phyloP scores from a whole-genome alignment of 1,140 invertebrate genomes.

The Gryllus bimaculatus region DNA sequence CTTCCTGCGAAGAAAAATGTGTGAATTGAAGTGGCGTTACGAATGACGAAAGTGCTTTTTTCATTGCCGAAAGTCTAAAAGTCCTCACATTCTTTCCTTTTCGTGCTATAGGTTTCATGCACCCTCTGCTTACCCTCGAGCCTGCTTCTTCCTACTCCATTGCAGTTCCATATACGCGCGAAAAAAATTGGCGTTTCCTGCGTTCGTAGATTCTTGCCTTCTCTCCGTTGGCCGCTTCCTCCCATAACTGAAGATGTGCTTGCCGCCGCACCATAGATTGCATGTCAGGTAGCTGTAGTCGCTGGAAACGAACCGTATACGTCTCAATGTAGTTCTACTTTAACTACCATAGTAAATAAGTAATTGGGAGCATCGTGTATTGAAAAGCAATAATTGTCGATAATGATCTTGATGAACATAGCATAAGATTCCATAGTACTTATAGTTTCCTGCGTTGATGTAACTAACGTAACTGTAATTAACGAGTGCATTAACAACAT shows the following conservation, averaged over 20 bases:
- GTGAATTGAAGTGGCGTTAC: neutral
- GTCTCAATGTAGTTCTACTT: neutral
- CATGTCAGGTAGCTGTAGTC: neutral
- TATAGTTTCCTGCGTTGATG: neutral
- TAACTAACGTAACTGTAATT: neutral
- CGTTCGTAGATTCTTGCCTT: too few species aligned
- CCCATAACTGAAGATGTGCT: neutral
- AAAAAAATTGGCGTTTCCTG: too few species aligned
- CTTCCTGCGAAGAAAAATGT: neutral
- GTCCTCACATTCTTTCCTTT: neutral
- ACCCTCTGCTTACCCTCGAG: too few species aligned
- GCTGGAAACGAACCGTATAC: neutral
- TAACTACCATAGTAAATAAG: neutral
- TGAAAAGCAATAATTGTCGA: conserved; percentile 9
- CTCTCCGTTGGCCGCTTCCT: neutral
- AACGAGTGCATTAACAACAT: neutral
- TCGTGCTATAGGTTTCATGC: neutral
- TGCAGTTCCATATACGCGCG: too few species aligned
- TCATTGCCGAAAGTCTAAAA: neutral
- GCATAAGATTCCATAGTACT: neutral
- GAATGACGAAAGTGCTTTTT: neutral
- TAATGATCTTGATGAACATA: neutral
- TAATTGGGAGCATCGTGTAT: neutral
- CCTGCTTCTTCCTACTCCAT: too few species aligned
- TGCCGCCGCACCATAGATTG: neutral